These are phyloP conservation scores for Autographa gamma DNA, from an alignment of 2,888 invertebrate genomes.

Conservation along the genomic window DNA sequence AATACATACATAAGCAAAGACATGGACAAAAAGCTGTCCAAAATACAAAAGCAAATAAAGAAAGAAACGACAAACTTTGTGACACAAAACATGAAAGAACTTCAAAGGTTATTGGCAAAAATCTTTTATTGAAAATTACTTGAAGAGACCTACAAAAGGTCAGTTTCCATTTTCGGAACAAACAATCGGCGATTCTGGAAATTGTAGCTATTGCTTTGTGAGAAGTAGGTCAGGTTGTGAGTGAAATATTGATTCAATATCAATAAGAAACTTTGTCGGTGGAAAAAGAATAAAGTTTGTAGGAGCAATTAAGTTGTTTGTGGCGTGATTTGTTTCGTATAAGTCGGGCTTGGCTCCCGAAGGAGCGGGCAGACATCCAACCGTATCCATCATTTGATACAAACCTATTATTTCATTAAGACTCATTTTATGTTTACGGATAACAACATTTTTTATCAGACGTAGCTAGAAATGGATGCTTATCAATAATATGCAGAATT, in stretches of 20 bases:
- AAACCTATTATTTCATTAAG: no score
- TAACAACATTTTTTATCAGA: no score
- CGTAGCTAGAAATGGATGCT: no score
- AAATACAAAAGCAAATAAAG: constrained; percentile 22
- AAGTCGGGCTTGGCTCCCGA: not conserved
- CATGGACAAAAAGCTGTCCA: constrained; percentile 18
- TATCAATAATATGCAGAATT: no score
- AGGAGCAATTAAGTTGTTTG: constrained; percentile 11
- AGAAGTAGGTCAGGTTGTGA: constrained; percentile 50
- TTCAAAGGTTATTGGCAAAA: constrained; percentile 44
- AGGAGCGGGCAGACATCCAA: not conserved
- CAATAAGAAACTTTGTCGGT: constrained; percentile 30
- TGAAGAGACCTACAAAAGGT: constrained; percentile 32
- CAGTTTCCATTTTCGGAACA: constrained; percentile 38
- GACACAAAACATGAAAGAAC: constrained; percentile 31
- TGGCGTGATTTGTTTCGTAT: not conserved
- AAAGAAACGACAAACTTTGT: constrained; percentile 11
- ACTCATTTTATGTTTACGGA: no score
- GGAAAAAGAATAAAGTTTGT: constrained; percentile 13
- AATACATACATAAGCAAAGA: constrained; percentile 5
- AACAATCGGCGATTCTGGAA: constrained; percentile 39
- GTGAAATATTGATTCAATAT: constrained; percentile 45
- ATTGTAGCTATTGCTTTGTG: constrained; percentile 42
- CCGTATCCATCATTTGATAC: no score
- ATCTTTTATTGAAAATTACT: constrained; percentile 47